Evolutionary conservation across 2,888 invertebrate species (phyloP).

Genomic region (Cephus spinipes): DNA sequence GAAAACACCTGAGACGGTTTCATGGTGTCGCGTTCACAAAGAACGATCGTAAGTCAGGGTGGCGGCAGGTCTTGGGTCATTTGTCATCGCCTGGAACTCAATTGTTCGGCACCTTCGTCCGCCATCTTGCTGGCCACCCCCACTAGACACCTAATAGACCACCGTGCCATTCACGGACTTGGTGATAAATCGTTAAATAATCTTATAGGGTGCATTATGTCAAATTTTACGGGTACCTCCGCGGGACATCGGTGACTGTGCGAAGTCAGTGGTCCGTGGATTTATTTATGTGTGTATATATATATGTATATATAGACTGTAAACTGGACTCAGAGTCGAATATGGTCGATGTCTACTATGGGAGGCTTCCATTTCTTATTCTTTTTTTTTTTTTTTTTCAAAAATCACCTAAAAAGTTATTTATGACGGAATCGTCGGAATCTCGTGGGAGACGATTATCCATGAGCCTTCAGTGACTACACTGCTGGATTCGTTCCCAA

Average conservation of each 20-base stretch:
- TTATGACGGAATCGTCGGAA: not conserved
- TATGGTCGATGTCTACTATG: not conserved
- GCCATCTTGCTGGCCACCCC: conserved; percentile 50
- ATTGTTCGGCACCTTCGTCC: conserved; percentile 52
- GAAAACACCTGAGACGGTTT: conserved; percentile 44
- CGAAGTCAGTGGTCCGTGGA: conserved; percentile 1
- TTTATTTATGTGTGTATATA: not conserved
- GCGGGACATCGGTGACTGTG: conserved; percentile 18
- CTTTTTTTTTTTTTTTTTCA: not conserved
- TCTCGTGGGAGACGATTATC: not conserved
- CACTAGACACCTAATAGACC: conserved; percentile 49
- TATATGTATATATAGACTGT: not conserved
- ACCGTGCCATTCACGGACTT: conserved; percentile 44
- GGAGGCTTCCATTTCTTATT: not conserved
- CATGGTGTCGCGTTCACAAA: conserved; percentile 42
- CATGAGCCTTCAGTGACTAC: not conserved
- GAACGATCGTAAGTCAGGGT: conserved; percentile 45
- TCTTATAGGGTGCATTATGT: conserved; percentile 58
- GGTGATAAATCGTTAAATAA: conserved; percentile 61
- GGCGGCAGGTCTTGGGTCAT: conserved; percentile 50
- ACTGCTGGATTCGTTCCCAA: not conserved
- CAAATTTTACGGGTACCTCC: conserved; percentile 47
- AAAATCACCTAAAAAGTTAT: not conserved
- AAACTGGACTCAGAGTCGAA: not conserved
- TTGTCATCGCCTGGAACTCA: conserved; percentile 58